Evolutionary conservation across 2,888 invertebrate genomes (phyloP).

Genomic region (Diplolepis rosae): DNA sequence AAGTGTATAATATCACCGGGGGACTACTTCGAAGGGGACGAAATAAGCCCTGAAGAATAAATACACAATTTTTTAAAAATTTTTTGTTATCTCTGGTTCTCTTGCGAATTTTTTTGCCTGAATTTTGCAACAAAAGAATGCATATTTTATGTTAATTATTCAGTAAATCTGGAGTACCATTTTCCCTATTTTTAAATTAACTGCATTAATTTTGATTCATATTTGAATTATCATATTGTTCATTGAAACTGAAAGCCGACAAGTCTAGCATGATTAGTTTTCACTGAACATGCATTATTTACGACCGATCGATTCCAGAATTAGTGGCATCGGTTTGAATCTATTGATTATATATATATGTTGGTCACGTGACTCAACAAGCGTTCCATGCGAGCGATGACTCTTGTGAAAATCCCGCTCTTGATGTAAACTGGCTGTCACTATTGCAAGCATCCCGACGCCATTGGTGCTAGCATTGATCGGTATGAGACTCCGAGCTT

Average conservation of each 20-base stretch:
- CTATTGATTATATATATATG: constrained; percentile 12
- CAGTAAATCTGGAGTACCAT: no score
- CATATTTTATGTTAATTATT: no score
- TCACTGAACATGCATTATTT: not conserved
- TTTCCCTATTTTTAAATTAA: no score
- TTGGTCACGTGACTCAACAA: constrained; percentile 17
- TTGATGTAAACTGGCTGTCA: constrained; percentile 14
- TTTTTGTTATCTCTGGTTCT: no score
- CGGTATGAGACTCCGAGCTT: not conserved
- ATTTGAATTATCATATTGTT: not conserved
- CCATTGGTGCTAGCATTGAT: not conserved
- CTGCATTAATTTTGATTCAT: not conserved
- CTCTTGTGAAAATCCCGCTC: constrained; percentile 12
- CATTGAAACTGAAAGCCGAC: not conserved
- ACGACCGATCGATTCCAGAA: not conserved
- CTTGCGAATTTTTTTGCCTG: no score
- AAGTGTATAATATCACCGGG: no score
- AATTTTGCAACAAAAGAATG: no score
- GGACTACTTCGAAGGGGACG: no score
- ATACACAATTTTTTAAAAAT: no score
- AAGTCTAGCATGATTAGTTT: not conserved
- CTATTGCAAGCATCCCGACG: not conserved
- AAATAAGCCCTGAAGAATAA: no score
- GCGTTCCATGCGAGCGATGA: constrained; percentile 5
- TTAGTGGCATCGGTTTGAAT: not conserved